These are phyloP conservation scores for Abrostola triplasia DNA, from an alignment of 2,888 invertebrate species.

Conservation along the genomic window DNA sequence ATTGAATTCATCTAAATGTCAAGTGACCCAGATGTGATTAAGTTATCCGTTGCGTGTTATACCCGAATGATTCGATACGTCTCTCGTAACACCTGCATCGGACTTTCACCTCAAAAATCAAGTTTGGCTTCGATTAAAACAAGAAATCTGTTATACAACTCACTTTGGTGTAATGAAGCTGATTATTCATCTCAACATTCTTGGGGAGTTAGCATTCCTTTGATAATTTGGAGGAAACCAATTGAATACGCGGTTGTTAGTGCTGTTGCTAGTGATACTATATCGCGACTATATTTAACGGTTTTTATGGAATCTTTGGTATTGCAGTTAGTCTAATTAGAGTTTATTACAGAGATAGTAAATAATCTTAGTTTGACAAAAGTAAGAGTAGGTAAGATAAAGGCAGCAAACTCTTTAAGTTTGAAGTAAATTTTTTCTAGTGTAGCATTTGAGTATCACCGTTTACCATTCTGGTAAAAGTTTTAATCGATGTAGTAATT, in stretches of 20 bases:
- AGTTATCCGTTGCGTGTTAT: slow-evolving; percentile 75
- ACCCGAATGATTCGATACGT: slow-evolving; percentile 71
- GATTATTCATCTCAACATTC: slow-evolving; percentile 51
- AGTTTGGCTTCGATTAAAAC: slow-evolving; percentile 68
- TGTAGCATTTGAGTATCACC: no score
- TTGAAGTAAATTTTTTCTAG: no score
- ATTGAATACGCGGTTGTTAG: not conserved
- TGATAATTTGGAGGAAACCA: not conserved
- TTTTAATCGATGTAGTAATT: no score
- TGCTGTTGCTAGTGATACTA: not conserved
- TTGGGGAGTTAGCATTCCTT: slow-evolving; percentile 21
- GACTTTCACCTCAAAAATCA: slow-evolving; percentile 82
- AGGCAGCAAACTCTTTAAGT: no score
- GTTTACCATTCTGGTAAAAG: no score
- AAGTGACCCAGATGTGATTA: slow-evolving; percentile 60
- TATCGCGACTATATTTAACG: no score
- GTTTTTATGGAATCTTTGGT: no score
- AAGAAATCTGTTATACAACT: slow-evolving; percentile 80
- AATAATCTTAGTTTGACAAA: no score
- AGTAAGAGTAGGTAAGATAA: no score
- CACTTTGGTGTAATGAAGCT: slow-evolving; percentile 60
- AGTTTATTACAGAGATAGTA: no score
- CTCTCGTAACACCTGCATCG: slow-evolving; percentile 74
- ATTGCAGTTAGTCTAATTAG: no score
- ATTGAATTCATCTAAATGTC: slow-evolving; percentile 41